Conservation (phyloP, 2,797 vertebrate species). For the Ficedula albicollis region DNA sequence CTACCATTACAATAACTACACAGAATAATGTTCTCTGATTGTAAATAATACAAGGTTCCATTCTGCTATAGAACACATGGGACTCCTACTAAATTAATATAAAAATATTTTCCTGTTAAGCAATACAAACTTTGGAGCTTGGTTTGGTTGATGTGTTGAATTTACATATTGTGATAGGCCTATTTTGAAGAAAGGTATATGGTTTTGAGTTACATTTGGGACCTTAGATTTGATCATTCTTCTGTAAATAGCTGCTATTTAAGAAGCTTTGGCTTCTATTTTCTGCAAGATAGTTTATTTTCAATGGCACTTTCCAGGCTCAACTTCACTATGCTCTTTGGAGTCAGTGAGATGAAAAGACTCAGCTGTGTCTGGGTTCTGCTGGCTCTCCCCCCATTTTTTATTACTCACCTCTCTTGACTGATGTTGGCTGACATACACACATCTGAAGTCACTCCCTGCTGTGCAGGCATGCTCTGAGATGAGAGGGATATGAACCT, state of each 20-base stretch:
- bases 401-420: not conserved
- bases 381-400: not conserved
- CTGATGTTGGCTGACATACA: constrained; percentile 10
- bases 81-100: not conserved
- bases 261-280: not conserved
- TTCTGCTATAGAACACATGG: not conserved
- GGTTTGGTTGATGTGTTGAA: not conserved
- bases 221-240: not conserved
- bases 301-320: not conserved
- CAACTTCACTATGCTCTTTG: not conserved
- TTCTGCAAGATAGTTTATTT: not conserved
- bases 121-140: not conserved
- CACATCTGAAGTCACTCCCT: not conserved
- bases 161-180: not conserved
- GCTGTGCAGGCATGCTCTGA: not conserved
- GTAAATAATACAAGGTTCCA: not conserved
- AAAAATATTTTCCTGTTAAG: not conserved
- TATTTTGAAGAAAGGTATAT: not conserved
- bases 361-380: not conserved
- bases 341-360: constrained; percentile 30
- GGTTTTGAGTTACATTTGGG: not conserved
- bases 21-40: not conserved
- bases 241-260: not conserved
- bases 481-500: not conserved
- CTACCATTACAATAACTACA: not conserved